These are phyloP conservation scores for Sphenodon punctatus DNA, from an alignment of 2,797 vertebrate genomes.

Conservation along the genomic window DNA sequence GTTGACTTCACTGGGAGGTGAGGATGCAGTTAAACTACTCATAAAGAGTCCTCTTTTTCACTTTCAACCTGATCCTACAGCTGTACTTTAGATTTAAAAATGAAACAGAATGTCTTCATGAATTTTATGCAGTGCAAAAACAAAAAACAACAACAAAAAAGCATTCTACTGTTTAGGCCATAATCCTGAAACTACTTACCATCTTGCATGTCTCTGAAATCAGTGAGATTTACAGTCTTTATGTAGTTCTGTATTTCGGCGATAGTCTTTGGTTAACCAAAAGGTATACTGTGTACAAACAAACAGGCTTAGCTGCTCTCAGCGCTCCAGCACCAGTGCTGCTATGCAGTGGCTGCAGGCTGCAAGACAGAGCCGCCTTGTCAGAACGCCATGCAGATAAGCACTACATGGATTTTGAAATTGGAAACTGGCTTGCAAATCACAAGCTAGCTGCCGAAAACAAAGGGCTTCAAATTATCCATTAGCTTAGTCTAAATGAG, in stretches of 20 bases:
- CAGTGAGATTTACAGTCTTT: no score
- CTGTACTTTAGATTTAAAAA: background rate
- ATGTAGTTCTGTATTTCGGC: no score
- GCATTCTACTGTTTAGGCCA: no score
- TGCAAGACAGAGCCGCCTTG: background rate
- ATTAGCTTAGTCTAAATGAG: no score
- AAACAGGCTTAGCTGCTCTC: background rate
- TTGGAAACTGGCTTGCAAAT: background rate
- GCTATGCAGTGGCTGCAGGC: background rate
- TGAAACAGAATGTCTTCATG: background rate
- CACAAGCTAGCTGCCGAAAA: background rate
- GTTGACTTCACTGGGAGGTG: constrained; percentile 40
- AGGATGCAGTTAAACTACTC: background rate
- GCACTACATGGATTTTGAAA: no score
- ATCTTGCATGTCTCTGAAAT: no score
- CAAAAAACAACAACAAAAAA: no score
- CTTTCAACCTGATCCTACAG: background rate
- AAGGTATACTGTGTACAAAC: no score
- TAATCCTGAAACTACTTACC: no score
- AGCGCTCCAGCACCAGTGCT: fast-evolving
- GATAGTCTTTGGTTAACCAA: no score
- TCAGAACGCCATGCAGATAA: background rate
- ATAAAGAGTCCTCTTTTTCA: fast-evolving
- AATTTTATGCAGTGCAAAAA: no score
- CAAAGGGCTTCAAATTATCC: background rate